A percentile compares a stretch with the other conserved stretches of the same genome.
These are phyloP conservation scores for Spicauda simplicius DNA, from an alignment of 2,888 invertebrate species.

Conservation along the genomic window DNA sequence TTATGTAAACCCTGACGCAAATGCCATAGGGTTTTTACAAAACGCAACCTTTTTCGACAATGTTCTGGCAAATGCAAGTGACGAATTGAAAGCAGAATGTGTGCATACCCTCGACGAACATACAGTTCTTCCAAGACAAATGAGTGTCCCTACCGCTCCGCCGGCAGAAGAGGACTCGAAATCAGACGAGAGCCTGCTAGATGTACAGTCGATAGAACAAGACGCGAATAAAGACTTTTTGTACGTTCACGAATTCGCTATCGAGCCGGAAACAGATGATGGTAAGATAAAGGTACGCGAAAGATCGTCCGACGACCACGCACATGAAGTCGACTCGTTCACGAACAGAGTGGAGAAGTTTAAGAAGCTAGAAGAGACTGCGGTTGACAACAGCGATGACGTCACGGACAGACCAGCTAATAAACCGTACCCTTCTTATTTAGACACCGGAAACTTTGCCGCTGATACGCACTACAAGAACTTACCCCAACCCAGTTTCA, in stretches of 20 bases:
- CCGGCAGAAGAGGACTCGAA: constrained; percentile 66
- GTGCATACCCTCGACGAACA: constrained; percentile 60
- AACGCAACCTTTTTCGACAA: constrained; percentile 62
- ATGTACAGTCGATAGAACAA: constrained; percentile 75
- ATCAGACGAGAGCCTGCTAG: constrained; percentile 70
- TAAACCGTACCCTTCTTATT: constrained; percentile 69
- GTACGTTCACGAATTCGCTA: constrained; percentile 68
- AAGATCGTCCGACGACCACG: constrained; percentile 54
- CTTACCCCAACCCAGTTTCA: constrained; percentile 51
- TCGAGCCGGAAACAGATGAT: constrained; percentile 74
- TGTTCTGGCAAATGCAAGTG: constrained; percentile 63
- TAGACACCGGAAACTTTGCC: constrained; percentile 78
- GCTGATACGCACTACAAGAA: constrained; percentile 72
- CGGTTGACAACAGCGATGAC: constrained; percentile 45
- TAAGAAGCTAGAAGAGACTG: constrained; percentile 60
- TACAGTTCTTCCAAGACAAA: constrained; percentile 52
- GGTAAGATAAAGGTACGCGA: constrained; percentile 65
- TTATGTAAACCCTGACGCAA: constrained; percentile 54
- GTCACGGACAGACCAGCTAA: constrained; percentile 33
- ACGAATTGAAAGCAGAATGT: constrained; percentile 69
- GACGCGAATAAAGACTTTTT: constrained; percentile 77
- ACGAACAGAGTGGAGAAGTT: constrained; percentile 72
- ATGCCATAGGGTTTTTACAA: constrained; percentile 56
- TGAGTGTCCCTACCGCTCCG: constrained; percentile 65
- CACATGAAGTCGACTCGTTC: constrained; percentile 62